A percentile compares a stretch with the other conserved stretches of the same genome.
These are phyloP conservation scores for Ellobius talpinus DNA, from an alignment of 2,113 vertebrate species.

Conservation along the genomic window DNA sequence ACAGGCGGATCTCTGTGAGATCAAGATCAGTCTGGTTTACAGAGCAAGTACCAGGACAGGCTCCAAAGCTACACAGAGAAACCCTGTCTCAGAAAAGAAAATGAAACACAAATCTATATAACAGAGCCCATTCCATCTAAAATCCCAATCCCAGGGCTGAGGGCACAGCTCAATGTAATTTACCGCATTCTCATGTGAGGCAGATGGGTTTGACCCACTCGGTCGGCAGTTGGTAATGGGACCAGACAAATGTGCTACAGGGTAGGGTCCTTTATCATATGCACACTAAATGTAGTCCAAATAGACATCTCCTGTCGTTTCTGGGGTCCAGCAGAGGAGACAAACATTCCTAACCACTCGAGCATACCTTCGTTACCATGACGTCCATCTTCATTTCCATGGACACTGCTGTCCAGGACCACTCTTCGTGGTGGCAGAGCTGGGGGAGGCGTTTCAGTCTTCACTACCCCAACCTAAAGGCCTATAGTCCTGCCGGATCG, in stretches of 20 bases:
- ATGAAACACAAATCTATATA: not conserved
- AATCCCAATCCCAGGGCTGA: not conserved
- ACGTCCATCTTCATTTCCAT: rapidly evolving
- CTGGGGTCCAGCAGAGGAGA: not conserved
- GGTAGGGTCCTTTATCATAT: not conserved
- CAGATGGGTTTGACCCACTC: not conserved
- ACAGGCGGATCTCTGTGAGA: not conserved
- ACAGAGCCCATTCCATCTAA: not conserved
- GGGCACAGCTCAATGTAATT: too few species aligned
- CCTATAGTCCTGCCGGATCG: not conserved
- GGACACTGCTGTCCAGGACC: too few species aligned
- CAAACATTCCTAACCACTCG: not conserved
- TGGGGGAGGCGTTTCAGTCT: not conserved
- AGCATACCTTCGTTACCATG: not conserved
- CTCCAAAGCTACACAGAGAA: not conserved
- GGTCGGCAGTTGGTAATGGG: rapidly evolving
- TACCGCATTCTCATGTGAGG: not conserved
- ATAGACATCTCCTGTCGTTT: not conserved
- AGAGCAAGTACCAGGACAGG: not conserved
- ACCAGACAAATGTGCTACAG: not conserved
- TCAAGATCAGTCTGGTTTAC: not conserved
- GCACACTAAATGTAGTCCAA: not conserved
- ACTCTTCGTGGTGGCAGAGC: rapidly evolving
- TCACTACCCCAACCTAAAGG: not conserved
- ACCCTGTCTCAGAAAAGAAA: not conserved